Evolutionary conservation across 2,113 vertebrate genomes (phyloP).

Genomic region (Oplegnathus fasciatus): DNA sequence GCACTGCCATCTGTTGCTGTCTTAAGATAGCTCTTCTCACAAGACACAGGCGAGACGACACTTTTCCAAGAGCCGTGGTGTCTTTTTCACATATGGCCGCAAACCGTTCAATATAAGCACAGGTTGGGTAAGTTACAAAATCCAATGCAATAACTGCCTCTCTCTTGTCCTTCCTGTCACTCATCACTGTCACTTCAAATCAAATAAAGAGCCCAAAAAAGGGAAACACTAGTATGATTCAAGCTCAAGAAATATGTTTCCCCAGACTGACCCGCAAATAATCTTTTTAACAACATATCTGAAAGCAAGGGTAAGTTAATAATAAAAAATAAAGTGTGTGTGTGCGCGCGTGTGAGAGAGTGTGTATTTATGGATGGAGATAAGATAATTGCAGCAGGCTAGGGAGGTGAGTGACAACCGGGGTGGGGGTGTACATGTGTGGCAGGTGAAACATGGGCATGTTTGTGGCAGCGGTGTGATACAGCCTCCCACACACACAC

Average conservation of each 20-base stretch:
- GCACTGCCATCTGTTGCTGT: conserved; percentile 92
- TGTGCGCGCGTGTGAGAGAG: not conserved
- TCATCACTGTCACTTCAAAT: conserved; percentile 1
- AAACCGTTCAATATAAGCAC: conserved; percentile 22
- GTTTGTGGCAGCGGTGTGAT: conserved; percentile 72
- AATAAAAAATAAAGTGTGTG: not conserved
- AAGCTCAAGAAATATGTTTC: not conserved
- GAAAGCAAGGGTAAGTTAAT: not conserved
- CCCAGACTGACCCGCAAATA: not conserved
- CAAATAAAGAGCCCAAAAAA: not conserved
- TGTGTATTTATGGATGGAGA: not conserved
- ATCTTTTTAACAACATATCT: not conserved
- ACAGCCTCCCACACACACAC: conserved; percentile 47
- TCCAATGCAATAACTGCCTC: not conserved
- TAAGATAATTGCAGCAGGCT: conserved; percentile 29
- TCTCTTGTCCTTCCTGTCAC: not conserved
- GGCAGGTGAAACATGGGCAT: conserved; percentile 64
- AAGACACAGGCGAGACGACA: conserved; percentile 40
- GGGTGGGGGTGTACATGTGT: conserved; percentile 62
- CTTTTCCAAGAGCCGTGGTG: conserved; percentile 31
- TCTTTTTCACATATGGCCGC: conserved; percentile 55
- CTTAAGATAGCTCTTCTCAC: conserved; percentile 67
- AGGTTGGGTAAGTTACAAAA: conserved; percentile 29
- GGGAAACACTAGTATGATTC: not conserved
- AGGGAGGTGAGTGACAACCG: conserved; percentile 73